Base-by-base conservation (phyloP, 2,113 vertebrate genomes). In the Anoura caudifer region DNA sequence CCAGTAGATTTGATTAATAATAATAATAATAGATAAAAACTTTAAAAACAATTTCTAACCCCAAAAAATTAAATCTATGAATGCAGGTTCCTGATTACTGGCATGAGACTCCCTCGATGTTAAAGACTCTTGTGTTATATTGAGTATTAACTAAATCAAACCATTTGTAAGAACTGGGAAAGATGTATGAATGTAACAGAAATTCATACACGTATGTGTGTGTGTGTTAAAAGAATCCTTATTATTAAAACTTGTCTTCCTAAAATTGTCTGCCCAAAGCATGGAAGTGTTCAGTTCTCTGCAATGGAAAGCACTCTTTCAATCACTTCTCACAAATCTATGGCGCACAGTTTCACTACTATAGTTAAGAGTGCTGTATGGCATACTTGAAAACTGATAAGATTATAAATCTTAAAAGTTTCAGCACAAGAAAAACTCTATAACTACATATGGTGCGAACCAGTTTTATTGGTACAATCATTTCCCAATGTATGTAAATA, bases 161-260 rank as follows among this genome's bases (percentile, higher is more conserved):
- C 31, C 28, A 81, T 56, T 59, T 73, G 56, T 15, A 97, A 89
- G 82, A 94, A 85, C 14, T 75, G 31, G 12, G 33, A 63, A 91
- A 75, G 15, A 76, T 76, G 47, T 90, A 96, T 47, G 91, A 89
- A 41, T 56, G 79, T 87, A 72, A 94, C 95, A 97, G 43, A 2
- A 97, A 97, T 97, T 89, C 38, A 82, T 80, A 81, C 84, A 97
- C 11, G 45, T 95, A 56, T 56, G 9, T 22, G 20, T 52, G 20
- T 52, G 52, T 52, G 97, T 97, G 96, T 86, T 45, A 90, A 96
- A 91, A 67, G 92, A 80, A 85, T 72, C 22, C 28, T 92, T 52
- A 10, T 85, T 72, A 77, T 59, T 93, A 54, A 93, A 88, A 82
- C 92, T 63, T 97, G 91, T 95, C 92, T 98, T 85, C 96, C 97